phyloP scores from a whole-genome alignment of 2,113 vertebrate genomes.

The Odontesthes bonariensis region DNA sequence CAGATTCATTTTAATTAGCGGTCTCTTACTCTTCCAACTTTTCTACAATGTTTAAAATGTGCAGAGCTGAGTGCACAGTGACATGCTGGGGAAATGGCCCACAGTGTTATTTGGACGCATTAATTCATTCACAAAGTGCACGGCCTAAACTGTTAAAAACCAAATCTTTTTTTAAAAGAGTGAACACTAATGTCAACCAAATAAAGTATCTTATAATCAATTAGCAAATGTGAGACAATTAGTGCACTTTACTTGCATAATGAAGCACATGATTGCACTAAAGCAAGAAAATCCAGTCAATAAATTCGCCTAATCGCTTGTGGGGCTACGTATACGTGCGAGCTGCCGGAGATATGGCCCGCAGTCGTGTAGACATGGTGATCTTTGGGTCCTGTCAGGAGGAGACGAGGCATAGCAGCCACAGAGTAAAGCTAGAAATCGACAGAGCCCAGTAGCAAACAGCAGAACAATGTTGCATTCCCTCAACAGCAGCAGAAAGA shows the following conservation, averaged over 20 bases:
- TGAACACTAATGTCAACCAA: constrained; percentile 51
- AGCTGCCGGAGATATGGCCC: constrained; percentile 33
- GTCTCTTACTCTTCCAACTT: constrained; percentile 57
- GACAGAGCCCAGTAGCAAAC: constrained; percentile 33
- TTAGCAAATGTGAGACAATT: constrained; percentile 76
- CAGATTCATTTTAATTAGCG: constrained; percentile 81
- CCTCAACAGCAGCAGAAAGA: constrained; percentile 56
- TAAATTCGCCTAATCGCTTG: constrained; percentile 73
- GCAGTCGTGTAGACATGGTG: constrained; percentile 34
- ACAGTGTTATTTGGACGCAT: constrained; percentile 41
- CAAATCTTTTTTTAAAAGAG: constrained; percentile 43
- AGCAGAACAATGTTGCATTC: constrained; percentile 41
- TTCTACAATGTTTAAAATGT: constrained; percentile 48
- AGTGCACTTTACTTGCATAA: constrained; percentile 78
- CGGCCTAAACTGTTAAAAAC: constrained; percentile 29
- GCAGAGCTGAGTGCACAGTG: constrained; percentile 37
- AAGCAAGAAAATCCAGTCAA: constrained; percentile 69
- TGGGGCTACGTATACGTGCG: constrained; percentile 30
- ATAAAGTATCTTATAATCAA: constrained; percentile 73
- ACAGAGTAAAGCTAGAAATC: constrained; percentile 36
- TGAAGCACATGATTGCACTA: constrained; percentile 74
- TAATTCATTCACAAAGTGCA: constrained; percentile 50
- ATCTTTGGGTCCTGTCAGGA: constrained; percentile 39
- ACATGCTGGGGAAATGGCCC: constrained; percentile 38
- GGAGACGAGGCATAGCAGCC: constrained; percentile 29